Evolutionary conservation across 2,888 invertebrate genomes (phyloP), one percentile per base, ranked within the genome.

Genomic region (Coelopa pilipes): DNA sequence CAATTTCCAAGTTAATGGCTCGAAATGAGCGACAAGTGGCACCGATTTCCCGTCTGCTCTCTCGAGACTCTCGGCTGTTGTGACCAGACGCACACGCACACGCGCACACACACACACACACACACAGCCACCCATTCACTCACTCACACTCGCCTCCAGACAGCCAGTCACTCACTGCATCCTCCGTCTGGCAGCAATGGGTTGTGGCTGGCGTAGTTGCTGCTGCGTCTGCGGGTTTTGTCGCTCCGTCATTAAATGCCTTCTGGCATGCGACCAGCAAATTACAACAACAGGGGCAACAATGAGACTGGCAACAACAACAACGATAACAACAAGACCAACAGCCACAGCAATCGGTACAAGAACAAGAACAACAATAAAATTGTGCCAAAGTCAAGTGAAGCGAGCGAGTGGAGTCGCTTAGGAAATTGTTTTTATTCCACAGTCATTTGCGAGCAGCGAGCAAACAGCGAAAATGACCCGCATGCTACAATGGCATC

Each of bases 11-110:
- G 49, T 68, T 73, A 73, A 73, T 73, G 46, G 47, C 63, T 19
- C 45, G 34, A 73, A 73, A 68, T 68, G 63, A 68, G 62, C 62
- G 53, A 68, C 68, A 68, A 73, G 68, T 73, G 68, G 68, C 73
- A 68, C 19, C 68, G 65, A 67, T 72, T 57, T 15, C 60, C 15
- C 60, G 12, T 15, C 12, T 24, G 21, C 60, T n/a, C 53, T 13
- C 53, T 53, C 3, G n/a, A n/a, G n/a, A n/a, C 15, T 13, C 53
- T 13, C 10, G 3, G 3, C 53, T 53, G 53, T 53, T n/a, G n/a
- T n/a, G n/a, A n/a, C n/a, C n/a, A n/a, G n/a, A n/a, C n/a, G n/a
- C n/a, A n/a, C n/a, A n/a, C n/a, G n/a, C n/a, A n/a, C n/a, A n/a
- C n/a, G n/a, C n/a, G n/a, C n/a, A n/a, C n/a, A n/a, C n/a, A n/a